phyloP scores from a whole-genome alignment of 2,113 vertebrate genomes.

The Capreolus pygargus region DNA sequence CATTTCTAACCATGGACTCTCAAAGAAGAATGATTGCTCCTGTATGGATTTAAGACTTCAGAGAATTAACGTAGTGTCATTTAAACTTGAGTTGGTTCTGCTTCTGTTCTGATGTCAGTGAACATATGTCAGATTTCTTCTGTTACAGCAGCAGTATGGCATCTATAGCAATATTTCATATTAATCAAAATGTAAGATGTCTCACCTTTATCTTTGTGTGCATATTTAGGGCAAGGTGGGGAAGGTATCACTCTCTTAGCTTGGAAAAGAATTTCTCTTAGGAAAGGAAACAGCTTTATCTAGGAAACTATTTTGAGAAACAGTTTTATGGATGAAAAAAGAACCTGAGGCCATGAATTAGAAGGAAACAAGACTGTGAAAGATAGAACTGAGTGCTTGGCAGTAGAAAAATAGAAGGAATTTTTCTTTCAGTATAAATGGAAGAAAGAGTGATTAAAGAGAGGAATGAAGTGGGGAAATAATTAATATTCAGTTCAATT shows the following conservation, averaged over 20 bases:
- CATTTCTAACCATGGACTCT: conserved; percentile 37
- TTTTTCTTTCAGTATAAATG: background rate
- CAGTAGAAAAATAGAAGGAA: background rate
- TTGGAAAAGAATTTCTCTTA: background rate
- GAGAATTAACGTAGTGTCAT: conserved; percentile 33
- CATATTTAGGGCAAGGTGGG: background rate
- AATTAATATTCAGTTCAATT: background rate
- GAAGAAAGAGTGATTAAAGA: background rate
- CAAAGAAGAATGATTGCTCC: conserved; percentile 54
- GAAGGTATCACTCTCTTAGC: background rate
- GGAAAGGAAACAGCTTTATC: background rate
- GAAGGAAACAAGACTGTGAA: background rate
- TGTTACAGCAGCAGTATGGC: background rate
- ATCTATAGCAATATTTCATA: background rate
- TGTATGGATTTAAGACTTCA: conserved; percentile 28
- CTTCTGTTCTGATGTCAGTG: background rate
- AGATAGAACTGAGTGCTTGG: background rate
- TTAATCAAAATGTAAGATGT: background rate
- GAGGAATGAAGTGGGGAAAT: background rate
- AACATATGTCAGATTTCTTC: background rate
- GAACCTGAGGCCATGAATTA: background rate
- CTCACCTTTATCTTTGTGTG: background rate
- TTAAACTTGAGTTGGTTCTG: conserved; percentile 33
- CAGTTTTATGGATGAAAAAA: background rate
- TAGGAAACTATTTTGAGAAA: background rate